Evolutionary conservation across 2,888 invertebrate genomes (phyloP), one percentile per base, ranked within the genome.

Genomic region (Pycnomerus fuliginosus): DNA sequence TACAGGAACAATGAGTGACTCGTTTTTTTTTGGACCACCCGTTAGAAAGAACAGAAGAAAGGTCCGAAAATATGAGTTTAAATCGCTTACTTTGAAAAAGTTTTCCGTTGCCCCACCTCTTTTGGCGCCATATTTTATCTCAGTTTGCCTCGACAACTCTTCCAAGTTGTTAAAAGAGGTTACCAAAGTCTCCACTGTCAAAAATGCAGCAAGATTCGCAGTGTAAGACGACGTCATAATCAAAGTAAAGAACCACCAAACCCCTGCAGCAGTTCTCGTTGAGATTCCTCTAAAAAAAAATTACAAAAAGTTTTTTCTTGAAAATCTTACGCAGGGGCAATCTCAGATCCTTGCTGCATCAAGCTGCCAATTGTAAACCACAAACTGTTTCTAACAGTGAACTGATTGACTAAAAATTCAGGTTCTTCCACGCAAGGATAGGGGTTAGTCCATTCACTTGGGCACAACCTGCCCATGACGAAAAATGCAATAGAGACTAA

Each of bases 221-320:
- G 92, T 92, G 64, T 94, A 94, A 0, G 91, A 90, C 1, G 85
- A 82, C 1, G 88, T 85, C 79, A 90, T 86, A 61, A 92, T 91
- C 28, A 92, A 73, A 0, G 88, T 89, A 66, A 92, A 93, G 64
- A 92, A 91, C 87, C 90, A 91, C 91, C 88, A 89, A 60, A 85
- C 83, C 43, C 89, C 87, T 2, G 90, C 92, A 7, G 91, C 84
- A 72, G 92, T 85, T 46, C 94, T 78, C 0, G 93, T 94, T 0
- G 91, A 93, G 10, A 87, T 84, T 4, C 92, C 90, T 62, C 92
- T 90, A 46, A 13, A 60, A 60, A 22, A n/a, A 15, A 22, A 34
- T 27, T 24, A 22, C 30, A 32, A 33, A 24, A 41, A 32, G 5
- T 20, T 8, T 8, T 8, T 10, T 12, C 17, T 16, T 24, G 3